These are phyloP conservation scores for Scaptomyza cyrtandrae DNA, from an alignment of 2,888 invertebrate species.

Conservation along the genomic window DNA sequence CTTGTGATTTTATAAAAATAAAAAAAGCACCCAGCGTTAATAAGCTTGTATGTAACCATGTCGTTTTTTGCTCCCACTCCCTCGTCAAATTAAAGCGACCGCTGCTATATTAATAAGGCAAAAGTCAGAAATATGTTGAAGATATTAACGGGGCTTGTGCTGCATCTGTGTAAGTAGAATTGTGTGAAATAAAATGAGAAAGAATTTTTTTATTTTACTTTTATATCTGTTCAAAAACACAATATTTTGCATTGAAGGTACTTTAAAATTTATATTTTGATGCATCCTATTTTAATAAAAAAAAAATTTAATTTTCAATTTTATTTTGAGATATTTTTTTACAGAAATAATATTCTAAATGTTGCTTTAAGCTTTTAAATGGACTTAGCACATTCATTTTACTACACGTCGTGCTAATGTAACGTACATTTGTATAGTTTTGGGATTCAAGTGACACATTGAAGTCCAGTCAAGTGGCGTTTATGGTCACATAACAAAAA, in stretches of 20 bases:
- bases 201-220: too few species aligned
- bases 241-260: too few species aligned
- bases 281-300: too few species aligned
- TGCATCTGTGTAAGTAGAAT: background rate
- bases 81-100: background rate
- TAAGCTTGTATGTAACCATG: conserved; percentile 2
- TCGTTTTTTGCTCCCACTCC: background rate
- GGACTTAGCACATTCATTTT: too few species aligned
- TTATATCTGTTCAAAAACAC: too few species aligned
- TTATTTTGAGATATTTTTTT: too few species aligned
- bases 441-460: background rate
- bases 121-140: background rate
- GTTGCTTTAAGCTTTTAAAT: too few species aligned
- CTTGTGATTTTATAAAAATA: conserved; percentile 20
- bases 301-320: too few species aligned
- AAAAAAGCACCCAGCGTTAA: conserved; percentile 11
- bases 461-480: background rate
- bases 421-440: background rate
- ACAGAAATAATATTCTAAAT: too few species aligned
- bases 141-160: background rate
- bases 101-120: conserved; percentile 1
- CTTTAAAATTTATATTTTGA: too few species aligned
- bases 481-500: conserved; percentile 11
- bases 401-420: background rate
- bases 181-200: too few species aligned